Evolutionary conservation across 2,888 invertebrate genomes (phyloP).

Genomic region (Onthophagus sagittarius): DNA sequence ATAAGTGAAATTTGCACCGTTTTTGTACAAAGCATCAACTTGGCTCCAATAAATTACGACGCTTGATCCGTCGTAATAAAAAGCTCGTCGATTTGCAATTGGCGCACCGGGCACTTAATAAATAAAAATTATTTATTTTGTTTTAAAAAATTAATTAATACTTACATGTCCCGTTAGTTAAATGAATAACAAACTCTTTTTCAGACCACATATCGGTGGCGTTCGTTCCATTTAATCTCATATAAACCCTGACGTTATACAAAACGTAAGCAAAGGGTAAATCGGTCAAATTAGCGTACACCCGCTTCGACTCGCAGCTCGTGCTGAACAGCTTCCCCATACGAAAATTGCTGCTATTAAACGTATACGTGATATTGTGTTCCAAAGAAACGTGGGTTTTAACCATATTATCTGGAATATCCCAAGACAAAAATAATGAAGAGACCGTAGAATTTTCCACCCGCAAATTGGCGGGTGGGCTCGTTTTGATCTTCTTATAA

Average conservation of each 20-base stretch:
- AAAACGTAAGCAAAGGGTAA: constrained; percentile 63
- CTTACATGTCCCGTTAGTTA: constrained; percentile 53
- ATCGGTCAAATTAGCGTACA: constrained; percentile 48
- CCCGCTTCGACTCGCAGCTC: neutral
- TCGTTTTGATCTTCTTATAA: constrained; percentile 51
- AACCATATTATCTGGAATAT: constrained; percentile 37
- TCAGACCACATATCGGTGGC: constrained; percentile 68
- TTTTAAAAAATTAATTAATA: constrained; percentile 1
- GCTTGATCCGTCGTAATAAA: constrained; percentile 57
- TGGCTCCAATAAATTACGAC: constrained; percentile 70
- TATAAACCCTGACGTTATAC: constrained; percentile 70
- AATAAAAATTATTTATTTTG: constrained; percentile 21
- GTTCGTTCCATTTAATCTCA: constrained; percentile 54
- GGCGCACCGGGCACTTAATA: constrained; percentile 59
- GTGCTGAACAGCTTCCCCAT: neutral
- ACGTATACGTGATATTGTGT: neutral
- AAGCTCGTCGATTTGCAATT: constrained; percentile 64
- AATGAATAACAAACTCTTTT: constrained; percentile 57
- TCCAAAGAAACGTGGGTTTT: neutral
- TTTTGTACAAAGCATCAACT: constrained; percentile 63
- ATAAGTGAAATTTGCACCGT: constrained; percentile 73
- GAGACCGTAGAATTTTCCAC: constrained; percentile 48
- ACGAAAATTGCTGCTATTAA: neutral
- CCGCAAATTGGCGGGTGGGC: constrained; percentile 50
- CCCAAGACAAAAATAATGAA: constrained; percentile 52